phyloP scores from a whole-genome alignment of 2,113 vertebrate genomes.

The Ifrita kowaldi region DNA sequence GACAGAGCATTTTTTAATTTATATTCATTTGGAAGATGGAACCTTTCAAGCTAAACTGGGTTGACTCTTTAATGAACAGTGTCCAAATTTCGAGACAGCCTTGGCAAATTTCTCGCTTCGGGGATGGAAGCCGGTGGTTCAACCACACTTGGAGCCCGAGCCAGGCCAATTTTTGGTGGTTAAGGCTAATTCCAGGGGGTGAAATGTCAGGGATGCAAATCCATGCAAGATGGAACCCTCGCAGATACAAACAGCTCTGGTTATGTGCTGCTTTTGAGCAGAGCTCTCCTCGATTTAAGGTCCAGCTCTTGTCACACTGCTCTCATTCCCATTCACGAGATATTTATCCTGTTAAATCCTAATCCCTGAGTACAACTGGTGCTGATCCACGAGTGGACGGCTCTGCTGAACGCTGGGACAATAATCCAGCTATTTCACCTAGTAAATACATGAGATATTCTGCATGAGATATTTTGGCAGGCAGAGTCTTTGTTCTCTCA shows the following conservation, averaged over 20 bases:
- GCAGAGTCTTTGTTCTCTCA: not conserved
- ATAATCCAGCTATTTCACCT: conserved; percentile 38
- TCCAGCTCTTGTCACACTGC: not conserved
- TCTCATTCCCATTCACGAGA: not conserved
- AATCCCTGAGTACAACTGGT: not conserved
- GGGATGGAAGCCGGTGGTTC: conserved; percentile 40
- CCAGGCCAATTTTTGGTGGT: conserved; percentile 20
- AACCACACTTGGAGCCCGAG: not conserved
- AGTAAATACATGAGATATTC: not conserved
- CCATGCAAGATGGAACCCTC: not conserved
- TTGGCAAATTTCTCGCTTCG: not conserved
- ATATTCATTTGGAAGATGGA: not conserved
- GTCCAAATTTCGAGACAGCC: conserved; percentile 14
- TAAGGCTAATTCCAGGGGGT: conserved; percentile 11
- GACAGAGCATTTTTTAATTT: not conserved
- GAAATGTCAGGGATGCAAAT: conserved; percentile 21
- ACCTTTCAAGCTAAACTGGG: conserved; percentile 28
- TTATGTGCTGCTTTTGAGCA: not conserved
- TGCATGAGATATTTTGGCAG: not conserved
- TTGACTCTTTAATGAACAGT: conserved; percentile 30
- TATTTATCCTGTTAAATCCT: not conserved
- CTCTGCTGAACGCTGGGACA: not conserved
- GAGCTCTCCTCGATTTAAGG: not conserved
- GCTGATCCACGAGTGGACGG: not conserved
- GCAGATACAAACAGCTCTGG: rapidly evolving